A percentile compares a stretch with the other conserved stretches of the same genome.
These are phyloP conservation scores for Irena cyanogastra DNA, from an alignment of 2,113 vertebrate genomes.

Conservation along the genomic window DNA sequence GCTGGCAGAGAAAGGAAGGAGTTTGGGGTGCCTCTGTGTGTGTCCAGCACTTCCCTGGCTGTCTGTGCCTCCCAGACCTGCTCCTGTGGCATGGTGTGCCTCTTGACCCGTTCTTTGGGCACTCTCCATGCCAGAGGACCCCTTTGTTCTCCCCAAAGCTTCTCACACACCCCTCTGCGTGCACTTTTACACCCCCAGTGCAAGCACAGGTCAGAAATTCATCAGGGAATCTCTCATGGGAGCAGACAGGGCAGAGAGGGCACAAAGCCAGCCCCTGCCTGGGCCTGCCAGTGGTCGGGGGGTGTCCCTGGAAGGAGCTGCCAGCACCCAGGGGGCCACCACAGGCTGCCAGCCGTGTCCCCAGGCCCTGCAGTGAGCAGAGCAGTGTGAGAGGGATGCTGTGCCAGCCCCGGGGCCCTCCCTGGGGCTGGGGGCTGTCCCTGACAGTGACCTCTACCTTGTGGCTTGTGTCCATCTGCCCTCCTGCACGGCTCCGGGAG, in stretches of 20 bases:
- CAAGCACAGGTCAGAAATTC: fast-evolving
- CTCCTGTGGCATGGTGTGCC: neutral
- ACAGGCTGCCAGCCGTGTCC: neutral
- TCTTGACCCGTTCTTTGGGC: neutral
- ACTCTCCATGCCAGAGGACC: neutral
- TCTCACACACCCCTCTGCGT: neutral
- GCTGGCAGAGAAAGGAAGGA: neutral
- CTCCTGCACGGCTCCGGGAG: fast-evolving
- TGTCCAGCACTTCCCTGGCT: neutral
- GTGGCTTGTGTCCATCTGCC: neutral
- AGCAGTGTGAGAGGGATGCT: neutral
- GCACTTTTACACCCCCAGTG: neutral
- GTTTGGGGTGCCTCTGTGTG: neutral
- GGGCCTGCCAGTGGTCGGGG: neutral
- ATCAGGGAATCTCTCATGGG: neutral
- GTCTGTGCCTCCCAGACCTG: neutral
- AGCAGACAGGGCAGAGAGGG: neutral
- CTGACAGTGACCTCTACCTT: neutral
- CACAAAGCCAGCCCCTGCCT: neutral
- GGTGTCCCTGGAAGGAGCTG: neutral
- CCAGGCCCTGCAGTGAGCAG: neutral
- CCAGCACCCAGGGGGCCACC: neutral
- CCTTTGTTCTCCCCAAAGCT: neutral
- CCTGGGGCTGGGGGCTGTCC: neutral
- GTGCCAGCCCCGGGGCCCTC: neutral